Evolutionary conservation across 2,113 vertebrate genomes (phyloP).

Genomic region (Brienomyrus brachyistius): DNA sequence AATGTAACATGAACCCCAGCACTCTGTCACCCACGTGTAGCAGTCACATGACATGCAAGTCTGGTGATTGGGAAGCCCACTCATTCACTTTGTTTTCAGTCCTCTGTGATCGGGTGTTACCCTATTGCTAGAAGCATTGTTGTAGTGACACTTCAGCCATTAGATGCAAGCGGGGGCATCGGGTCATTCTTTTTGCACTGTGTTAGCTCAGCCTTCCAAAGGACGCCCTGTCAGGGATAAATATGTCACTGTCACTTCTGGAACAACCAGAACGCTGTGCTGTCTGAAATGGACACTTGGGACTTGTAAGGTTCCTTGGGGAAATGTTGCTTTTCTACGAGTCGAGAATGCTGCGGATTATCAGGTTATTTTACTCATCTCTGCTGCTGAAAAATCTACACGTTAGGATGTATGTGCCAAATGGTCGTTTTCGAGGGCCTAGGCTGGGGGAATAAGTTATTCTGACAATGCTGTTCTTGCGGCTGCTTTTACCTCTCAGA

Average conservation of each 20-base stretch:
- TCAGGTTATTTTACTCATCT: neutral
- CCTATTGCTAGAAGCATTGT: neutral
- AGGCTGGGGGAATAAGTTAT: neutral
- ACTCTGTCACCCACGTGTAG: neutral
- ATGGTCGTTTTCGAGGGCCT: neutral
- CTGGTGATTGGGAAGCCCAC: neutral
- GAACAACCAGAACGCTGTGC: neutral
- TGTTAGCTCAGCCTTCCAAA: neutral
- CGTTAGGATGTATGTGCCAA: neutral
- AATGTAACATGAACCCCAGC: neutral
- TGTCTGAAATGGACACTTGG: neutral
- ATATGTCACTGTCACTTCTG: neutral
- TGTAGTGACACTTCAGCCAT: neutral
- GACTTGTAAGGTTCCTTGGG: neutral
- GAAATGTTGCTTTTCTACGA: neutral
- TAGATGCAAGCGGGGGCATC: neutral
- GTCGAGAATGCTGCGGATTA: neutral
- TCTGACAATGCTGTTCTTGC: neutral
- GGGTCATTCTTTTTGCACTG: neutral
- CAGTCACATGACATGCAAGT: neutral
- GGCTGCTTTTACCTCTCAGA: neutral
- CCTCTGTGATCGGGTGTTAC: neutral
- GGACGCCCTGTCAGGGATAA: neutral
- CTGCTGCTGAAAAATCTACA: neutral
- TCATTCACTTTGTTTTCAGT: neutral